phyloP scores from a whole-genome alignment of 1,140 invertebrate genomes.

The Macrobrachium nipponense region DNA sequence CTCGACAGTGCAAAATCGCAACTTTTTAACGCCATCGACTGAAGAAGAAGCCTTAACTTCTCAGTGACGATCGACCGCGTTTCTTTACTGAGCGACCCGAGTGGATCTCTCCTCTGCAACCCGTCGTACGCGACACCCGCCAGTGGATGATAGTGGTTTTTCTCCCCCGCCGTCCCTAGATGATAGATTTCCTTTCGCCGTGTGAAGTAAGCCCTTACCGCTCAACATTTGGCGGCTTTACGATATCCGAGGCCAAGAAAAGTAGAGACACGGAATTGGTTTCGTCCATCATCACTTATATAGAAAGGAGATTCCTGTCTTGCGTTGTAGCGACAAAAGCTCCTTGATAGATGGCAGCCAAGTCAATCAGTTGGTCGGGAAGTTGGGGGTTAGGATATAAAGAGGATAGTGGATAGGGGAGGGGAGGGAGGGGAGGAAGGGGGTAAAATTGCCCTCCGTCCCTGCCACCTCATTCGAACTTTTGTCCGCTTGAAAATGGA shows the following conservation, averaged over 20 bases:
- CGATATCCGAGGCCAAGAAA: too few species aligned
- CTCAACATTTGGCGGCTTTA: too few species aligned
- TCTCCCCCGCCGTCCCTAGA: background rate
- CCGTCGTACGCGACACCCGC: too few species aligned
- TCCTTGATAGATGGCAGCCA: too few species aligned
- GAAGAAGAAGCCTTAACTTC: conserved; percentile 33
- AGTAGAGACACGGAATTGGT: too few species aligned
- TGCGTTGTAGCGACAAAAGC: too few species aligned
- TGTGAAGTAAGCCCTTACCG: too few species aligned
- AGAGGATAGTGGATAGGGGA: background rate
- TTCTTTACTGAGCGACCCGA: conserved; percentile 9
- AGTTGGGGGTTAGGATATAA: background rate
- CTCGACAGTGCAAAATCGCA: conserved; percentile 56
- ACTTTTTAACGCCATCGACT: conserved; percentile 46
- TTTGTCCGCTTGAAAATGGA: conserved; percentile 40
- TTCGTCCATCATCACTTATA: too few species aligned
- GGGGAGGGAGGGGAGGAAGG: background rate
- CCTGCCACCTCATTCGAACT: conserved; percentile 17
- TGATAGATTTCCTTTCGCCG: too few species aligned
- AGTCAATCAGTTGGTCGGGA: background rate
- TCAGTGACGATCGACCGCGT: conserved; percentile 25
- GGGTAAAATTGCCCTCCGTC: background rate
- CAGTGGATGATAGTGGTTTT: background rate
- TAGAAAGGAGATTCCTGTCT: too few species aligned
- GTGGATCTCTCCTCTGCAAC: too few species aligned